phyloP scores from a whole-genome alignment of 1,140 invertebrate genomes.

The Laodelphax striatellus region DNA sequence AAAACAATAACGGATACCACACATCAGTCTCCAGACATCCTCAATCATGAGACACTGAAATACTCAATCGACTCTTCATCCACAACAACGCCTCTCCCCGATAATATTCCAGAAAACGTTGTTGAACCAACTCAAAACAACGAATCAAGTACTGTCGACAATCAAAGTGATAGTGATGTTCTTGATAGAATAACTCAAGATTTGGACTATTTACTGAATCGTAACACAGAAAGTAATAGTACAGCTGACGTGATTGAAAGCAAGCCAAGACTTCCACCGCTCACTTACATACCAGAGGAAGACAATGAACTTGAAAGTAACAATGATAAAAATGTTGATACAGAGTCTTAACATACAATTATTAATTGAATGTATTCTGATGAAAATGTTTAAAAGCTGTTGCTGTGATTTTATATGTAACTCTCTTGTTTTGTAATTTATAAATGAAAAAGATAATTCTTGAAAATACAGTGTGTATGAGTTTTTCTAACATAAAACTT shows the following conservation, averaged over 20 bases:
- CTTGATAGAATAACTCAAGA: conserved; percentile 60
- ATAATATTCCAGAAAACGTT: neutral
- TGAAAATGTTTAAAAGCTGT: too few relatives aligned
- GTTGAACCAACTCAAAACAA: neutral
- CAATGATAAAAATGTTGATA: too few relatives aligned
- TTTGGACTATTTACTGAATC: conserved; percentile 59
- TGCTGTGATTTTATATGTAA: too few relatives aligned
- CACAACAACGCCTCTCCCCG: conserved; percentile 13
- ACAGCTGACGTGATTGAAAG: neutral
- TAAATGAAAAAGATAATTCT: too few relatives aligned
- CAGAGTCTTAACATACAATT: too few relatives aligned
- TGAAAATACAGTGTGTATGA: too few relatives aligned
- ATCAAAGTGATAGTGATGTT: conserved; percentile 38
- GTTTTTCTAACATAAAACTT: too few relatives aligned
- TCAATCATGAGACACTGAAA: neutral
- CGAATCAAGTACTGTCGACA: neutral
- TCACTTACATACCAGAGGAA: too few relatives aligned
- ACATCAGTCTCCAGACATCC: neutral
- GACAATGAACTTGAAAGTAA: too few relatives aligned
- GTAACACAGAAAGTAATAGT: conserved; percentile 26
- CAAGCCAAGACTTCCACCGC: too few relatives aligned
- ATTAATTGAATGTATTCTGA: too few relatives aligned
- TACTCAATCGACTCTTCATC: neutral
- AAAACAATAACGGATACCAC: neutral
- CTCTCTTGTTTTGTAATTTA: too few relatives aligned